phyloP scores from a whole-genome alignment of 2,797 vertebrate species.

The Pangasius mekongensis region DNA sequence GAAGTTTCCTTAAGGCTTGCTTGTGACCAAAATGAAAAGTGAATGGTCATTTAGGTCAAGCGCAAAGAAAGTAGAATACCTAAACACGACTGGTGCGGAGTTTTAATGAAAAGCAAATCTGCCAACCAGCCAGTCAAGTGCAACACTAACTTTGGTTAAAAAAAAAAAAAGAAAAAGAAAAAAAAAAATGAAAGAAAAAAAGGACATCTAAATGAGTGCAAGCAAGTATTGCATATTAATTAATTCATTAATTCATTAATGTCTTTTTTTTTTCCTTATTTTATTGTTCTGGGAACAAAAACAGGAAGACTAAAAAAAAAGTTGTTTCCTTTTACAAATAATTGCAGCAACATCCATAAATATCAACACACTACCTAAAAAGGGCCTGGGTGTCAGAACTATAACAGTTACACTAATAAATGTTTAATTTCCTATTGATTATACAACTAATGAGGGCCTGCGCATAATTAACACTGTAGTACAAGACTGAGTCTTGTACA shows the following conservation, averaged over 20 bases:
- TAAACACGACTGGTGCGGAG: constrained; percentile 57
- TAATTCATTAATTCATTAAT: constrained; percentile 57
- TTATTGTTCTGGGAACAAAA: constrained; percentile 73
- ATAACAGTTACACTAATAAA: constrained; percentile 59
- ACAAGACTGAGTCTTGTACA: constrained; percentile 31
- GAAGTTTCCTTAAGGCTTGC: constrained; percentile 85
- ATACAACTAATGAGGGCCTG: constrained; percentile 69
- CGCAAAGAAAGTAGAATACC: constrained; percentile 72
- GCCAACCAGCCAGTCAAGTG: constrained; percentile 82
- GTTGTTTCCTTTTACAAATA: constrained; percentile 71
- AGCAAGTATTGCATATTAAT: constrained; percentile 95
- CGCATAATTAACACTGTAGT: constrained; percentile 50
- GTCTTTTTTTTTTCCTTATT: constrained; percentile 75
- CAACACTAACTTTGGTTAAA: constrained; percentile 91
- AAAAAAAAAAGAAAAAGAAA: constrained; percentile 79
- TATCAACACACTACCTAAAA: constrained; percentile 78
- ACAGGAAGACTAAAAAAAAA: constrained; percentile 82
- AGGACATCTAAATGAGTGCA: constrained; percentile 86
- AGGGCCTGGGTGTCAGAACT: constrained; percentile 73
- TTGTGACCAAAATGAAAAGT: constrained; percentile 83
- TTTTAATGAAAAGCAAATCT: constrained; percentile 44
- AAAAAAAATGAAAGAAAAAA: constrained; percentile 77
- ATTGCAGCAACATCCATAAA: constrained; percentile 86
- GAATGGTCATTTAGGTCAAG: constrained; percentile 72
- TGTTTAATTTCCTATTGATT: constrained; percentile 76